Base-by-base conservation (phyloP, 2,888 invertebrate species). In the Poecilobothrus nobilitatus region DNA sequence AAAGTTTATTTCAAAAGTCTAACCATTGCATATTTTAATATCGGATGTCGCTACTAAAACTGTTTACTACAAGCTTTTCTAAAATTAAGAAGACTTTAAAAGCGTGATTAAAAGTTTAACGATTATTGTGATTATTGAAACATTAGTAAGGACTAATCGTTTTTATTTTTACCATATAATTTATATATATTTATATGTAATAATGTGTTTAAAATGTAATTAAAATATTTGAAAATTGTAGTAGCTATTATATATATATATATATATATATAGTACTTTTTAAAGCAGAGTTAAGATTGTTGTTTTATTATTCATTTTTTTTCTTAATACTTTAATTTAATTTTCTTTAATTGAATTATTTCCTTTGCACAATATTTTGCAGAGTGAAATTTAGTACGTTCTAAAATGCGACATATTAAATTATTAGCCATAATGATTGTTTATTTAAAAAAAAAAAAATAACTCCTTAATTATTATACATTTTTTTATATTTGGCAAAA, bases 311-410 rank as follows among this genome's bases (percentile, higher is more conserved):
- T 53, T 53, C 7, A 53, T 53, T 53, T 53, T 3, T 41, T n/a
- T 53, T 53, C 53, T 15, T 53, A 8, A 8, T 37, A 37, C 27
- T 41, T 41, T 27, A 27, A 27, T 27, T 4, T 27, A 4, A 1
- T 53, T 53, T 53, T 18, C 1, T n/a, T 53, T 53, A 12, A 53
- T 12, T 53, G 53, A 53, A 53, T 53, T 53, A 53, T 53, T 53
- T 53, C 53, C 53, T 53, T 53, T 53, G 53, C 53, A 53, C 53
- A 53, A 53, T 6, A 53, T 53, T 53, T 53, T 53, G 53, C 53
- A 53, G 53, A 53, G 53, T 53, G 53, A 53, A 53, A 53, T 53
- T 53, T 53, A 53, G 53, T 15, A 53, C 53, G 53, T 53, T 53
- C 53, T 53, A 53, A 37, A 53, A 53, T 53, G 53, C 53, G 53